Evolutionary conservation across 2,113 vertebrate genomes (phyloP), one percentile per base, ranked within the genome.

Genomic region (Echinops telfairi): DNA sequence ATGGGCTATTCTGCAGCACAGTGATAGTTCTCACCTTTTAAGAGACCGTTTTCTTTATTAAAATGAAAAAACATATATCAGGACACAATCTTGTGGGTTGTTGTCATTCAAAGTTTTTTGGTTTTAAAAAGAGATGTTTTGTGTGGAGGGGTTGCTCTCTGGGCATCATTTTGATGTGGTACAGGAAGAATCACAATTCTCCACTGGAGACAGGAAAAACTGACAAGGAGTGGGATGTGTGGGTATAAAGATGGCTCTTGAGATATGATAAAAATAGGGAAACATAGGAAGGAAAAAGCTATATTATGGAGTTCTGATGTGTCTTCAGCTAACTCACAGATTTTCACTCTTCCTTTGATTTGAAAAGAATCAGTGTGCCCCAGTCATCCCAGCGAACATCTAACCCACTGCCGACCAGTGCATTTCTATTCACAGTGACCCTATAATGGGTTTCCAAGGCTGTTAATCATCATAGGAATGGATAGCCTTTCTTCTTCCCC

Each of bases 11-110:
- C 60, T 62, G 16, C 60, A 23, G 6, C 2, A 23, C 60, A 62
- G 60, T 62, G 60, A 23, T 62, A 20, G 60, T 62, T 62, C 22
- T 23, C 14, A 62, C 16, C 60, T 62, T 60, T 36, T 91, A 33
- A 31, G 90, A 96, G 76, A 96, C 58, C 10, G 29, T 78, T 95
- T 93, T 94, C 58, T 29, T 86, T 47, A 86, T 62, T 53, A 36
- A 91, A 86, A 70, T 5, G 29, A 27, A 93, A 40, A 53, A 94
- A 89, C 93, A 47, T 68, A n/a, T 68, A n/a, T 88, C 64, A 86
- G 89, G 80, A 77, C 36, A 70, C 33, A 64, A 40, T 40, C 33
- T 66, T 77, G 57, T 88, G 71, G 40, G 76, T 31, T 93, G 53
- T 58, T 92, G n/a, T 20, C 33, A 17, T 71, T 71, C 33, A 62